phyloP scores from a whole-genome alignment of 2,797 vertebrate species.

The Bovichtus diacanthus region DNA sequence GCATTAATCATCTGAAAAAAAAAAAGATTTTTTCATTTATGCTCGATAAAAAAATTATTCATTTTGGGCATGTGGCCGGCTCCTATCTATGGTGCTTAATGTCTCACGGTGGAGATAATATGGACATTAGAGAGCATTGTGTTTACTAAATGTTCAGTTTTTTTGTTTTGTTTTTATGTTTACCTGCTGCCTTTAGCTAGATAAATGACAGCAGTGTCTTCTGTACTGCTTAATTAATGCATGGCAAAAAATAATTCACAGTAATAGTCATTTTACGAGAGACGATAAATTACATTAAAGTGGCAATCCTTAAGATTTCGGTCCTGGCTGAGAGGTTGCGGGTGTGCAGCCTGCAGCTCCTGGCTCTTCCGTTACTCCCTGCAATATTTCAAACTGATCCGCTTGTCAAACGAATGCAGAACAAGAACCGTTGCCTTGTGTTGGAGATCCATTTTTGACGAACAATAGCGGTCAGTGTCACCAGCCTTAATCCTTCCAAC shows the following conservation, averaged over 20 bases:
- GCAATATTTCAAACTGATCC: no score
- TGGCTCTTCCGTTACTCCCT: no score
- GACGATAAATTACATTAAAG: not conserved
- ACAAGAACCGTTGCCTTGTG: no score
- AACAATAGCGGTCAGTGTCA: no score
- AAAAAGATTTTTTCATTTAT: constrained; percentile 4
- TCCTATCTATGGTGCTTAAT: not conserved
- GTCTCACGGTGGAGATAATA: not conserved
- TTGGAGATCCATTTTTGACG: no score
- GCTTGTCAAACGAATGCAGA: no score
- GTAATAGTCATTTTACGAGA: not conserved
- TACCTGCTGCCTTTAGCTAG: not conserved
- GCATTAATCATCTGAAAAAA: not conserved
- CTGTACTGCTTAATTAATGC: not conserved
- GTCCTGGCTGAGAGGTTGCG: no score
- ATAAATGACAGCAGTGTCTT: not conserved
- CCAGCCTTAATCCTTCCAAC: not conserved
- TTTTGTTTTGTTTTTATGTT: not conserved
- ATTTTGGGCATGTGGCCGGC: not conserved
- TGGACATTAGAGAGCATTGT: not conserved
- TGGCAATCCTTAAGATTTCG: no score
- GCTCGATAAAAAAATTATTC: not conserved
- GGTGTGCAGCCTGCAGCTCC: no score
- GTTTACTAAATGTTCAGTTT: not conserved
- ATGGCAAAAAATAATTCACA: not conserved